Percentiles rank a stretch among this genome's conserved stretches.
phyloP scores from a whole-genome alignment of 2,113 vertebrate genomes.

The Gymnogyps californianus region DNA sequence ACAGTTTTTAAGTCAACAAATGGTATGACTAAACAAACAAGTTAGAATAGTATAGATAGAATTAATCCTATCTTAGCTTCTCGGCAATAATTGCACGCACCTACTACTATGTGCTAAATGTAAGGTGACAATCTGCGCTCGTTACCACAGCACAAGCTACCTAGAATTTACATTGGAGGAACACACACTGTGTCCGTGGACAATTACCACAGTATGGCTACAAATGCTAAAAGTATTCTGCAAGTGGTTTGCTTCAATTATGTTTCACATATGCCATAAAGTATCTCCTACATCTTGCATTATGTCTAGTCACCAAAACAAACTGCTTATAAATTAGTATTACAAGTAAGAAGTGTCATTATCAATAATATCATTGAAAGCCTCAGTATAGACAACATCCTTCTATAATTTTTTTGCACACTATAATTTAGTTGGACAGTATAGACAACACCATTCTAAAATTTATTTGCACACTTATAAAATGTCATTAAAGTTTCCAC shows the following conservation, averaged over 20 bases:
- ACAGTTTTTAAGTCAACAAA: neutral
- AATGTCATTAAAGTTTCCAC: neutral
- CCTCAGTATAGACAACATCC: neutral
- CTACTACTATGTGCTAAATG: neutral
- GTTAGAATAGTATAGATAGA: neutral
- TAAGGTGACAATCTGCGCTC: neutral
- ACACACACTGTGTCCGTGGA: neutral
- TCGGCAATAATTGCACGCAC: neutral
- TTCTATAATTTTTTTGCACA: neutral
- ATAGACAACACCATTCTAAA: neutral
- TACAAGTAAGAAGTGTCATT: neutral
- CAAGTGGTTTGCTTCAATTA: neutral
- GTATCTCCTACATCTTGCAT: neutral
- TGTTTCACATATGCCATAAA: neutral
- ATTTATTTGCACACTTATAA: neutral
- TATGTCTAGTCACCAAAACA: neutral
- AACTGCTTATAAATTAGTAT: neutral
- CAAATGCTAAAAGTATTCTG: neutral
- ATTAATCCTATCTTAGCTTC: neutral
- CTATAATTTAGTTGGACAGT: neutral
- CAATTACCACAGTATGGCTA: neutral
- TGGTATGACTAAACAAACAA: neutral
- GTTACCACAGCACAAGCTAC: neutral
- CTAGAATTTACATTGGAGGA: neutral
- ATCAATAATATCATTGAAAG: neutral